Evolutionary conservation across 2,797 vertebrate species (phyloP).

Genomic region (Monodelphis domestica): DNA sequence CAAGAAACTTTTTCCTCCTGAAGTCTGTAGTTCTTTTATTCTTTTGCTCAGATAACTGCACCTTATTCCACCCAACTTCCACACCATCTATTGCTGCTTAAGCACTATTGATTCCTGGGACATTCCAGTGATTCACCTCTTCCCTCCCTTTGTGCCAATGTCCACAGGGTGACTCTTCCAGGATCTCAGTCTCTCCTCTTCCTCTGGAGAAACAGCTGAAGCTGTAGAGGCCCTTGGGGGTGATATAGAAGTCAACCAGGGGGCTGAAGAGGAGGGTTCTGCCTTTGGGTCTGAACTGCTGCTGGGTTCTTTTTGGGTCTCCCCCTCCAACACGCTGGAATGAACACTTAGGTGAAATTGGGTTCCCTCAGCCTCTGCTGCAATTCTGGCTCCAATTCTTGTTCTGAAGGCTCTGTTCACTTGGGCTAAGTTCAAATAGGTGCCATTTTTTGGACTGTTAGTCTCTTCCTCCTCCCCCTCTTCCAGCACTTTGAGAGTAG

Average conservation of each 20-base stretch:
- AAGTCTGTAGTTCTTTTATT: conserved; percentile 98
- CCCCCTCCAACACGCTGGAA: conserved; percentile 92
- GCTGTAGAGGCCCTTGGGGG: conserved; percentile 92
- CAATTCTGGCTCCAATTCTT: too few species aligned
- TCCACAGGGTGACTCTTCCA: conserved; percentile 97
- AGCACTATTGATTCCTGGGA: conserved; percentile 97
- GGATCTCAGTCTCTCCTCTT: conserved; percentile 94
- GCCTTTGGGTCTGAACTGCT: conserved; percentile 89
- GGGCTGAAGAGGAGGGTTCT: conserved; percentile 87
- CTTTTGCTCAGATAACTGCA: conserved; percentile 98
- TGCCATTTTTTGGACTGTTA: too few species aligned
- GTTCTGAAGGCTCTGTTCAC: too few species aligned
- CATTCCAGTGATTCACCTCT: conserved; percentile 98
- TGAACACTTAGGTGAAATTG: conserved; percentile 63
- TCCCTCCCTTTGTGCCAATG: conserved; percentile 98
- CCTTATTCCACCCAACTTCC: conserved; percentile 99
- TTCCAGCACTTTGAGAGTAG: too few species aligned
- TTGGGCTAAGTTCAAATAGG: too few species aligned
- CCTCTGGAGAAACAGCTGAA: conserved; percentile 86
- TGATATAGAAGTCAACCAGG: conserved; percentile 90
- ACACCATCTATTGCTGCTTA: conserved; percentile 99
- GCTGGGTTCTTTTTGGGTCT: conserved; percentile 89
- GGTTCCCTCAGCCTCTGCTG: too few species aligned
- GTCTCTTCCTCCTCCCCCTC: too few species aligned
- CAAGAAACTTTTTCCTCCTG: conserved; percentile 99